These are phyloP conservation scores for Monoplex corrugatus DNA, from an alignment of 2,888 invertebrate genomes.

Conservation along the genomic window DNA sequence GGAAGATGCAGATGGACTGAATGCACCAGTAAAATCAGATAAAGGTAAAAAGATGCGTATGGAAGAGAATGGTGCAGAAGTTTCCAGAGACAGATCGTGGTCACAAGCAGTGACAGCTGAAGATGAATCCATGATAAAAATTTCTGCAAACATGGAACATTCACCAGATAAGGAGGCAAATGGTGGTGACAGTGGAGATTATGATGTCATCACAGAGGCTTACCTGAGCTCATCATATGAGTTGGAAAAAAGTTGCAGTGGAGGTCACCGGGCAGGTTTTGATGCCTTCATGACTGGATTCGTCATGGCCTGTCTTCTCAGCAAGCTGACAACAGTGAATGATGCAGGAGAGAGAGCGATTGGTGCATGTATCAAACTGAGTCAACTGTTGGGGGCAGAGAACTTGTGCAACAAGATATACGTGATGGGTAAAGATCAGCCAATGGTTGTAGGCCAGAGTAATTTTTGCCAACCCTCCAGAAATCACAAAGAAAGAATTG, in stretches of 20 bases:
- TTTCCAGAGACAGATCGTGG: neutral
- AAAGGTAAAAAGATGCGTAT: neutral
- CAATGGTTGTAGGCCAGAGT: conserved; percentile 79
- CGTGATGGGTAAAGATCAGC: conserved; percentile 81
- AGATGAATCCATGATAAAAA: conserved; percentile 38
- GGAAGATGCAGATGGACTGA: neutral
- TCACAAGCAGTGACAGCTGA: neutral
- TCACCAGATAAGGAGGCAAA: neutral
- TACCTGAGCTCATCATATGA: conserved; percentile 42
- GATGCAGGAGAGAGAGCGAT: conserved; percentile 29
- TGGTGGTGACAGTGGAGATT: neutral
- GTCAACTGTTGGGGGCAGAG: conserved; percentile 61
- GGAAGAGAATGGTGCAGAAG: neutral
- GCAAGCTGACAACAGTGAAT: conserved; percentile 60
- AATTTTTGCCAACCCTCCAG: conserved; percentile 78
- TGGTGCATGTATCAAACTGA: conserved; percentile 48
- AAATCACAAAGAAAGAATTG: conserved; percentile 71
- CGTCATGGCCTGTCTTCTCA: conserved; percentile 76
- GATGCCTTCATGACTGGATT: conserved; percentile 83
- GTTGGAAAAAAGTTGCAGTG: conserved; percentile 57
- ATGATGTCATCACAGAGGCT: conserved; percentile 24
- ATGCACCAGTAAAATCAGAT: neutral
- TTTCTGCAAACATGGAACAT: neutral
- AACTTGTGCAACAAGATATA: conserved; percentile 79
- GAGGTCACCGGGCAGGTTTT: conserved; percentile 81